Conservation (phyloP, 2,797 vertebrate species). For the Telmatherina bonti region DNA sequence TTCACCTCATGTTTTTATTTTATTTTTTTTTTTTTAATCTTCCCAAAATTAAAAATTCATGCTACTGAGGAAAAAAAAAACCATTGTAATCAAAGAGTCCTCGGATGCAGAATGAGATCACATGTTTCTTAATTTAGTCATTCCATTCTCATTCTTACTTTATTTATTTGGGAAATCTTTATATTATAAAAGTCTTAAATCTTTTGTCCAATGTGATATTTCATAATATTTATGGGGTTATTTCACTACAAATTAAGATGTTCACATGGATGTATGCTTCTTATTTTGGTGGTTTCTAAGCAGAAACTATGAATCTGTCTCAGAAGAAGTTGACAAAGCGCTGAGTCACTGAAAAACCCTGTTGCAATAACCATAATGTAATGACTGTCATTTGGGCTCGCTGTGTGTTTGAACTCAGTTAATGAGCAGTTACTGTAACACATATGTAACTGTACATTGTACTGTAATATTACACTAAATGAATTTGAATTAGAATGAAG, state of each 20-base stretch:
- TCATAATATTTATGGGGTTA: background rate
- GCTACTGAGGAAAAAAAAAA: background rate
- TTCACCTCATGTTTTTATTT: background rate
- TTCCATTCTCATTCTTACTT: background rate
- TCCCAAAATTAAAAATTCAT: background rate
- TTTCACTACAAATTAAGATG: background rate
- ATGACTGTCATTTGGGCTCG: conserved; percentile 11
- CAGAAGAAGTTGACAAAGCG: background rate
- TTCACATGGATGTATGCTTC: background rate
- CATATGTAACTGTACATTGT: background rate
- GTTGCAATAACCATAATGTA: background rate
- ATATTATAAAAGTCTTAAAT: background rate
- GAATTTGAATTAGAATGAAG: background rate
- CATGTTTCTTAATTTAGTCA: too few relatives aligned
- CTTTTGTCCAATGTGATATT: background rate
- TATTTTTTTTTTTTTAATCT: too few relatives aligned
- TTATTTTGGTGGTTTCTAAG: background rate
- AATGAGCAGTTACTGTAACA: background rate
- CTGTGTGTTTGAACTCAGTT: conserved; percentile 17
- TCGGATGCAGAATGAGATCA: too few relatives aligned
- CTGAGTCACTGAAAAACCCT: background rate
- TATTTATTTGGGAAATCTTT: background rate
- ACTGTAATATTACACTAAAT: background rate
- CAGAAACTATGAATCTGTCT: background rate
- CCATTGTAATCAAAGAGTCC: too few relatives aligned